These are phyloP conservation scores for Drosophila cracens DNA, from an alignment of 2,888 invertebrate genomes.

Conservation along the genomic window DNA sequence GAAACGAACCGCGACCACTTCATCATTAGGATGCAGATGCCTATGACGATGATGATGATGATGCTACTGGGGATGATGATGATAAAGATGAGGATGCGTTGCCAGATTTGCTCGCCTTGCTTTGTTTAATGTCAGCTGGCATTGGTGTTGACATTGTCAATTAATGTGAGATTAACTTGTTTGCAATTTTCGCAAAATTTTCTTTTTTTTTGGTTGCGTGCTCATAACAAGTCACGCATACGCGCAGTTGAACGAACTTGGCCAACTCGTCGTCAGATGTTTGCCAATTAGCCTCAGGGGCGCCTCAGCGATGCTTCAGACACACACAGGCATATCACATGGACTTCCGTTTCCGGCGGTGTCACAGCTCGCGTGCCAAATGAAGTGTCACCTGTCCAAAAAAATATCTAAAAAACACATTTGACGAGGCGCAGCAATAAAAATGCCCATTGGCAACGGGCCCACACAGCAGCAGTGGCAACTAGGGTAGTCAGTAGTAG, in stretches of 20 bases:
- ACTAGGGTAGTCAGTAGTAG: background rate
- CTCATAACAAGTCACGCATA: slow-evolving; percentile 71
- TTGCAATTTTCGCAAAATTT: slow-evolving; percentile 9
- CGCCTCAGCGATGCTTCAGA: slow-evolving; percentile 6
- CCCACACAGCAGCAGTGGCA: slow-evolving; percentile 5
- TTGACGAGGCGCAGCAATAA: slow-evolving; percentile 25
- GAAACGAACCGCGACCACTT: slow-evolving; percentile 67
- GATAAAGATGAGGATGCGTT: slow-evolving; percentile 1
- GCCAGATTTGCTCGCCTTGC: slow-evolving; percentile 33
- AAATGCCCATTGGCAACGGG: slow-evolving; percentile 44
- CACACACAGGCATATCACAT: slow-evolving; percentile 16
- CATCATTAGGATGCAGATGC: slow-evolving; percentile 21
- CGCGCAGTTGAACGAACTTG: slow-evolving; percentile 66
- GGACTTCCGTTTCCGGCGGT: slow-evolving; percentile 64
- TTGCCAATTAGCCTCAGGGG: slow-evolving; percentile 63
- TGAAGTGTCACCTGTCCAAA: slow-evolving; percentile 67
- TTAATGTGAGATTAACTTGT: slow-evolving; percentile 72
- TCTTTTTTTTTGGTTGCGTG: slow-evolving; percentile 35
- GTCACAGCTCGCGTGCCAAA: slow-evolving; percentile 75
- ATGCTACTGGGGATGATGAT: background rate
- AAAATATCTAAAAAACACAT: slow-evolving; percentile 12
- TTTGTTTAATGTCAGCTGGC: slow-evolving; percentile 61
- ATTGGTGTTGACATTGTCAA: slow-evolving; percentile 73
- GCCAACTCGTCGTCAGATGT: slow-evolving; percentile 30
- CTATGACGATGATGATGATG: slow-evolving; percentile 10